Evolutionary conservation across 2,797 vertebrate genomes (phyloP), one percentile per base, ranked within the genome.

Genomic region (Sus cebifrons): DNA sequence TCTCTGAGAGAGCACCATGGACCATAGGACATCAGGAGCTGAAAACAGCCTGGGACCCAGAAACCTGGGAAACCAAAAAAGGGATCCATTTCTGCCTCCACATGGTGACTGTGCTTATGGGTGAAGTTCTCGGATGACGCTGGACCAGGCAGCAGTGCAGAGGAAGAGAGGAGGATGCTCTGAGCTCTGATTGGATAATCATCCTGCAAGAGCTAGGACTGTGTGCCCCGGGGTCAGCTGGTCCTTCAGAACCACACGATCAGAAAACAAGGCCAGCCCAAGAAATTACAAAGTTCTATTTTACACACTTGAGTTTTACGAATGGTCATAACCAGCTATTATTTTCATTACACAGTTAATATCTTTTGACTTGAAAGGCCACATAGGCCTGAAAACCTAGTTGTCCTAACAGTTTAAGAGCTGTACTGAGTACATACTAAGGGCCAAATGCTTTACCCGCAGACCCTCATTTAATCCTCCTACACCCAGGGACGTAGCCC

Each of bases 341-440:
- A 64, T 79, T 84, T 67, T 56, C 70, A 87, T 20, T 40, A 60
- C 9, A 58, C 3, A 86, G 40, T 62, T 86, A 83, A 82, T 88
- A 82, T 74, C 20, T 18, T 94, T 70, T 94, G 52, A 91, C 56
- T 74, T 29, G 32, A 96, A 68, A 86, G 20, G 32, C 2, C 54
- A 56, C 16, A 52, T 18, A 27, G 18, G n/a, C 18, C 67, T 87
- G 71, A 87, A 86, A 93, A 52, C 62, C 65, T 40, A 56, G 17
- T 40, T 87, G 9, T 85, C 77, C 58, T 86, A 62, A 78, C n/a
- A 58, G 25, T 92, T 86, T 58, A 86, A 84, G 89, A 92, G 15
- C 14, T 75, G 7, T 11, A 13, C 18, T 78, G 14, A 49, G 29
- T 27, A 16, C 32, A 20, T 29, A 58, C 11, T 29, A 49, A 54